phyloP scores from a whole-genome alignment of 2,888 invertebrate species.

The Calameuta idolon region DNA sequence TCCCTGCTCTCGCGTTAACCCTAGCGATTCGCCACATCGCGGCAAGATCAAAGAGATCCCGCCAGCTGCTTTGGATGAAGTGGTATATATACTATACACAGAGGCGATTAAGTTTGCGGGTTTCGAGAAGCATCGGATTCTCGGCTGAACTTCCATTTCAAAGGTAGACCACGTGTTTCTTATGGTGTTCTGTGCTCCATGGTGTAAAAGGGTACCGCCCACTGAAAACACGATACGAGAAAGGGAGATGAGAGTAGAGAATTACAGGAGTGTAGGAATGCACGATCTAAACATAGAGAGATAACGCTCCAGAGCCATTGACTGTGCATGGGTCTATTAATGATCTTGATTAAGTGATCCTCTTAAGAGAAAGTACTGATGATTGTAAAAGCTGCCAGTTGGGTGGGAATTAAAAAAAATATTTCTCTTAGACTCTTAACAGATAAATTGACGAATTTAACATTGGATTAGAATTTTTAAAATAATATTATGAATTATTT shows the following conservation, averaged over 20 bases:
- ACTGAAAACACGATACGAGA: background rate
- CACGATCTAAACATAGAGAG: background rate
- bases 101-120: conserved; percentile 35
- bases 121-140: background rate
- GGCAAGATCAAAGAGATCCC: conserved; percentile 39
- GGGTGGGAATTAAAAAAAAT: too few relatives aligned
- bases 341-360: background rate
- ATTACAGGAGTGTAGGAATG: background rate
- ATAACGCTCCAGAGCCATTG: background rate
- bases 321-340: background rate
- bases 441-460: too few relatives aligned
- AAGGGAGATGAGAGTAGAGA: background rate
- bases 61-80: conserved; percentile 18
- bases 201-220: background rate
- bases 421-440: too few relatives aligned
- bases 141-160: background rate
- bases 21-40: conserved; percentile 32
- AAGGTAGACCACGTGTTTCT: conserved; percentile 3
- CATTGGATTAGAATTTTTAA: background rate
- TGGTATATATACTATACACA: background rate
- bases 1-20: background rate
- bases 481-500: background rate
- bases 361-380: background rate
- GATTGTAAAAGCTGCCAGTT: background rate
- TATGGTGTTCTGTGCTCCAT: background rate